Base-by-base conservation (phyloP, 2,888 invertebrate species). In the Heliothis peltigera region DNA sequence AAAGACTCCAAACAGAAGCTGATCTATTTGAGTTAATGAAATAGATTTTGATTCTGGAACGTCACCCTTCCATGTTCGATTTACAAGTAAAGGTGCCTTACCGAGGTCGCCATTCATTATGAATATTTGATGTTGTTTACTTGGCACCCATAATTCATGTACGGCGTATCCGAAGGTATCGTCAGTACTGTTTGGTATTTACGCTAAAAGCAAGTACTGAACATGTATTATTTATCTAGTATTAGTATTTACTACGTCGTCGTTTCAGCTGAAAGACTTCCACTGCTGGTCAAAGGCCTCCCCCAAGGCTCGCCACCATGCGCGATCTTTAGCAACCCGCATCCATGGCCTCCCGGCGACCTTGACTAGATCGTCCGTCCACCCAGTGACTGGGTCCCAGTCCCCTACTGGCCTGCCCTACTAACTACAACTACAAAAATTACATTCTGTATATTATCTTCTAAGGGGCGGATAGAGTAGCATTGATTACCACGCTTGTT, bases 111-210 rank as follows among this genome's bases (percentile, higher is more conserved):
- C 32, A 18, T 39, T 52, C 15, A 15, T 39, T 4, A 43, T 69
- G 52, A 43, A 59, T 64, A 58, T 64, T 58, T 55, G 17, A 58
- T 58, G 25, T 12, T 17, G 25, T 21, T 54, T 54, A 46, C 51
- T 68, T 58, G 15, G 8, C 25, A 39, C 19, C 18, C 28, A 19
- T 62, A 48, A 35, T 51, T 51, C 42, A 58, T 51, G 58, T 35
- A 39, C 32, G 10, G 32, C 25, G 42, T 52, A 19, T 12, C 8
- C 17, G 17, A 19, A 17, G 28, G 19, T 42, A 21, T 39, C 10
- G n/a, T 42, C 10, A n/a, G 5, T 39, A 1, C 39, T 19, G 10
- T 1, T 10, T 25, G 8, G 18, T 18, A 19, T 39, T 19, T 7
- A 49, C n/a, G 12, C 19, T 42, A 8, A 10, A 32, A 10, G 28